Conservation (phyloP, 2,113 vertebrate genomes). For the Coracopsis vasa region DNA sequence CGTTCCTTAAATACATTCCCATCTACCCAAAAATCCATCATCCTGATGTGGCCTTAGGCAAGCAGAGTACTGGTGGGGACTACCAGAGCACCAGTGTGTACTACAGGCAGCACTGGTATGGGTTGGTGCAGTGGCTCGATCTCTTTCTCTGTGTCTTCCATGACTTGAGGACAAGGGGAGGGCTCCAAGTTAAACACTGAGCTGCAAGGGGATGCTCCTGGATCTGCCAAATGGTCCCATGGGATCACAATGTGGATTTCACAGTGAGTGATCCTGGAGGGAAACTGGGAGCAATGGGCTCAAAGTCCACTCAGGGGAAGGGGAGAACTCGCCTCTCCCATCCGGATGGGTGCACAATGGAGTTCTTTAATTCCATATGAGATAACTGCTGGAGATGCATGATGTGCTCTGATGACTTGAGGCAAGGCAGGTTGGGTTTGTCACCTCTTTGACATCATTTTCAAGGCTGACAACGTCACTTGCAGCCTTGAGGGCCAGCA, state of each 20-base stretch:
- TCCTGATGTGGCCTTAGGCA: neutral
- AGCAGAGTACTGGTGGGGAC: neutral
- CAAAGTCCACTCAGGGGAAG: rapidly evolving
- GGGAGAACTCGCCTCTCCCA: neutral
- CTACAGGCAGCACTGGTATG: rapidly evolving
- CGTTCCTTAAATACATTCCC: neutral
- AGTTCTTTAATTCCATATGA: neutral
- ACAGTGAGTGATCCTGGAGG: neutral
- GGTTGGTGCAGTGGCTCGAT: neutral
- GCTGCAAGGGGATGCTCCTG: neutral
- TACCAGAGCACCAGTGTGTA: neutral
- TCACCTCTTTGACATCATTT: rapidly evolving
- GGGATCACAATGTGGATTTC: neutral
- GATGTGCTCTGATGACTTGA: neutral
- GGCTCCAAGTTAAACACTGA: rapidly evolving
- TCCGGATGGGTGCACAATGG: rapidly evolving
- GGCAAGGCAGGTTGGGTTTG: neutral
- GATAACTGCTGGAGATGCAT: neutral
- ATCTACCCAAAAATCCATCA: neutral
- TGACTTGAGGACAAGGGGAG: neutral
- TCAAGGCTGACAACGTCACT: neutral
- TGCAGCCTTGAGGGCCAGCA: neutral
- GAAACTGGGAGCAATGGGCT: neutral
- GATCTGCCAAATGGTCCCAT: rapidly evolving
- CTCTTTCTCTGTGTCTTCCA: neutral